phyloP scores from a whole-genome alignment of 2,888 invertebrate genomes.

The Troides aeacus region DNA sequence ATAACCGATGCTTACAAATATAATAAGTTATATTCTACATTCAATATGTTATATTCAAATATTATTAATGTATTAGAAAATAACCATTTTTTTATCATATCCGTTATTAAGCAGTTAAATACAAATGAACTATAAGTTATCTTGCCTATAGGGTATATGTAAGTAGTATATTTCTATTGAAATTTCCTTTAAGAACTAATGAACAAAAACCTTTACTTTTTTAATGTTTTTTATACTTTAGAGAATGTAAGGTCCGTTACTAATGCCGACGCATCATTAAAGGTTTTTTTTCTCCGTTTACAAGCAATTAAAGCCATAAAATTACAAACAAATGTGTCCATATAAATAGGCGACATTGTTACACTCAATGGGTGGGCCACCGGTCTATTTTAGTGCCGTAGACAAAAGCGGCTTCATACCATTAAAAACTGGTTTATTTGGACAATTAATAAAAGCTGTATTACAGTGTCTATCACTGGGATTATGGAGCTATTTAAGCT shows the following conservation, averaged over 20 bases:
- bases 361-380: slow-evolving; percentile 65
- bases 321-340: slow-evolving; percentile 16
- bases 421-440: slow-evolving; percentile 71
- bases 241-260: no score
- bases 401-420: slow-evolving; percentile 62
- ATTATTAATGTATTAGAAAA: neutral
- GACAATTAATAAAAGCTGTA: slow-evolving; percentile 71
- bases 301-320: slow-evolving; percentile 20
- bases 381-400: slow-evolving; percentile 61
- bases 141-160: neutral
- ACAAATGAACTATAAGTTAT: neutral
- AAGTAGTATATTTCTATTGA: neutral
- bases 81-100: no score
- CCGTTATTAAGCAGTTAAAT: no score
- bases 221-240: no score
- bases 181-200: no score
- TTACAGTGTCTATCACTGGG: slow-evolving; percentile 60
- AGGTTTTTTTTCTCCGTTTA: slow-evolving; percentile 7
- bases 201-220: no score
- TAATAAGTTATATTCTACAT: neutral
- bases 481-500: slow-evolving; percentile 47
- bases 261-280: no score
- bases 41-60: neutral
- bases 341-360: slow-evolving; percentile 33
- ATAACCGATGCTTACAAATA: slow-evolving; percentile 5